Evolutionary conservation across 2,888 invertebrate species (phyloP), one percentile per base, ranked within the genome.

Genomic region (Chalcosyrphus nemorum): DNA sequence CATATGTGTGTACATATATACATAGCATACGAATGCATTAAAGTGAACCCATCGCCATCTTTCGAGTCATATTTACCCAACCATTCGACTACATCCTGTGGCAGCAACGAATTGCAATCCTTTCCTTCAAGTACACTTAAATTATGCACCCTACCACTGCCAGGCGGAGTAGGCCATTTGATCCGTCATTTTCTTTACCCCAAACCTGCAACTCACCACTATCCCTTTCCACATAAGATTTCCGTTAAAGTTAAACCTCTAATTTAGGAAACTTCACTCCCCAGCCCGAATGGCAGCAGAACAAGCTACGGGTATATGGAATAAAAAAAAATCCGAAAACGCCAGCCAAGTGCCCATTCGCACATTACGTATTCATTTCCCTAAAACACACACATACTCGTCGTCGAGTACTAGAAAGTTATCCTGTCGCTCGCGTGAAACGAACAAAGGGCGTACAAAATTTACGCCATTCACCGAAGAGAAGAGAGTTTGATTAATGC

Each of bases 401-500:
- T 35, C 38, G 52, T 38, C 54, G 52, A 21, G 45, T 70, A 27
- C 57, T 61, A 71, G 77, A 81, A 77, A 77, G 76, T 81, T 77
- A 68, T 72, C 72, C 72, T 77, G 77, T 77, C 78, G 61, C 47
- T 82, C 66, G 63, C 77, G 82, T 72, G 71, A 84, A 76, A 9
- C 47, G 66, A 76, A 87, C 77, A 86, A 86, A 85, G 86, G 84
- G 81, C 86, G 86, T 85, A 87, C 86, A 87, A 87, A 85, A 87
- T 87, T 87, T 86, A 86, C 86, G 86, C 86, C 86, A 87, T 87
- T 87, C 86, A 86, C 84, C 75, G 81, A 86, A 87, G 88, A 88
- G 89, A 90, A 88, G 90, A 88, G 90, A 90, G 90, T 91, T 91
- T 91, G 92, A 92, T 92, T 92, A 91, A 92, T 91, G 92, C 91